These are phyloP conservation scores for Syritta pipiens DNA, from an alignment of 2,888 invertebrate species.

Conservation along the genomic window DNA sequence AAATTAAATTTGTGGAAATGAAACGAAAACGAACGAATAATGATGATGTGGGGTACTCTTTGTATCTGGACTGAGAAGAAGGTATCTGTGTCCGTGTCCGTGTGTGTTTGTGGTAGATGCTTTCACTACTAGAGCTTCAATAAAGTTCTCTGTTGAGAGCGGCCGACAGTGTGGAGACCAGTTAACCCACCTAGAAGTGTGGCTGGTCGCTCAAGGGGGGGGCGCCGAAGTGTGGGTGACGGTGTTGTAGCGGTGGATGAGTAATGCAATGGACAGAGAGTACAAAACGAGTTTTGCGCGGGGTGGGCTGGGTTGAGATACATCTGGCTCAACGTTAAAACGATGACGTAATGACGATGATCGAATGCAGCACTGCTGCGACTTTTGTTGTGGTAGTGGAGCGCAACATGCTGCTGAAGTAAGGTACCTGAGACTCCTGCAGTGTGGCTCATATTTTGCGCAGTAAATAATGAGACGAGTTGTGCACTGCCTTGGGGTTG, in stretches of 20 bases:
- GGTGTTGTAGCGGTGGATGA: constrained; percentile 17
- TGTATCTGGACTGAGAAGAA: neutral
- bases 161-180: constrained; percentile 56
- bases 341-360: constrained; percentile 53
- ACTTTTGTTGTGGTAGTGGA: too few species aligned
- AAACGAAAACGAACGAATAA: constrained; percentile 29
- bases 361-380: constrained; percentile 34
- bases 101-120: constrained; percentile 20
- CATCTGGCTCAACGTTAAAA: neutral
- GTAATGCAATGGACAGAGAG: constrained; percentile 32
- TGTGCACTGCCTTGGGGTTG: neutral
- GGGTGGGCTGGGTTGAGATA: constrained; percentile 25
- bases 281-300: too few species aligned
- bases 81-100: neutral
- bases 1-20: constrained; percentile 54
- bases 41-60: neutral
- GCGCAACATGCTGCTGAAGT: constrained; percentile 28
- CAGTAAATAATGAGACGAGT: constrained; percentile 30
- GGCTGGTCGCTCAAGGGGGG: neutral
- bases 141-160: constrained; percentile 32
- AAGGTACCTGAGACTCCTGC: neutral
- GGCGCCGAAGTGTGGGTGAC: neutral
- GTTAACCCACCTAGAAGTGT: constrained; percentile 41
- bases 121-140: constrained; percentile 46
- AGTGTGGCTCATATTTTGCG: constrained; percentile 42